Conservation (phyloP, 2,797 vertebrate species). For the Macropus fuliginosus region DNA sequence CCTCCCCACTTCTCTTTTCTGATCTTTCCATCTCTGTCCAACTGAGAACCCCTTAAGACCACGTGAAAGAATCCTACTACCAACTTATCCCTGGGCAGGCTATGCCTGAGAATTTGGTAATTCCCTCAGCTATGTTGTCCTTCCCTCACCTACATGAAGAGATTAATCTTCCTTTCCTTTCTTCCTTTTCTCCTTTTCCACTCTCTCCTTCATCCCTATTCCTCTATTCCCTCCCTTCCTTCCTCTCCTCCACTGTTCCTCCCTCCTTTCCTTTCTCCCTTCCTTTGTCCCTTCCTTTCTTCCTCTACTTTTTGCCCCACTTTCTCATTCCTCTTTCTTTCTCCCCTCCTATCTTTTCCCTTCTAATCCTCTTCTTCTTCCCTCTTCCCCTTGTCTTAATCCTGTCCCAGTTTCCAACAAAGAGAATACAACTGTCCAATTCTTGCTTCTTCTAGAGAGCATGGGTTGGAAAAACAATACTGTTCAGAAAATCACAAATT, state of each 20-base stretch:
- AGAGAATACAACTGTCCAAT: not conserved
- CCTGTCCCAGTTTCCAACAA: not conserved
- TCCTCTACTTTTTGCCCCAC: not conserved
- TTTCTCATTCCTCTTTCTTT: not conserved
- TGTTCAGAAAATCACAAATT: not conserved
- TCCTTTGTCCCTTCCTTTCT: no score
- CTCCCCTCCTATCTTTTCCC: not conserved
- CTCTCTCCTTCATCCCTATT: not conserved
- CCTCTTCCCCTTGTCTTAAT: not conserved
- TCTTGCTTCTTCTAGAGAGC: not conserved
- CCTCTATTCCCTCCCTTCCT: not conserved
- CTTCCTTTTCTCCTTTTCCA: not conserved
- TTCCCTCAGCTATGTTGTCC: not conserved
- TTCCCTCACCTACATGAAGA: not conserved
- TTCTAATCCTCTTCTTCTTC: not conserved
- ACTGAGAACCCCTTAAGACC: not conserved
- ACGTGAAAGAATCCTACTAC: not conserved
- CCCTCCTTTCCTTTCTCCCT: not conserved
- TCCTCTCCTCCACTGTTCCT: no score
- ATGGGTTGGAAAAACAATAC: not conserved
- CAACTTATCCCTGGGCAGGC: not conserved
- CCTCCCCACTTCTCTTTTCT: not conserved
- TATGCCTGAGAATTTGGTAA: not conserved
- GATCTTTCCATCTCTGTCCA: not conserved
- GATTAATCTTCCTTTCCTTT: not conserved